These are phyloP conservation scores for Aphelocoma californica DNA, from an alignment of 2,797 vertebrate genomes.

Conservation along the genomic window DNA sequence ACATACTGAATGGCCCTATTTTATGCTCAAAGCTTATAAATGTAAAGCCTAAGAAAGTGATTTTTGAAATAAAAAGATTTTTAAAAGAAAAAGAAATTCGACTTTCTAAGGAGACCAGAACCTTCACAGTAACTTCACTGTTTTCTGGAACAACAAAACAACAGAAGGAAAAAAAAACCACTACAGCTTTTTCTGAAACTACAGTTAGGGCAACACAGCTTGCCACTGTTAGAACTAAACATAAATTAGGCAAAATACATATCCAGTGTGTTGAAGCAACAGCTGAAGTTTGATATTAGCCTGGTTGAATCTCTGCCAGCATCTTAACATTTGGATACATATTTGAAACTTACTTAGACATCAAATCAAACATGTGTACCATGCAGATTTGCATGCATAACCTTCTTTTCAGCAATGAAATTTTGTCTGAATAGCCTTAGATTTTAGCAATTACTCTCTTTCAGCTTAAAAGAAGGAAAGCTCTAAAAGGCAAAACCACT, in stretches of 20 bases:
- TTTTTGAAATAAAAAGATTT: not conserved
- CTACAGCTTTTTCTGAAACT: not conserved
- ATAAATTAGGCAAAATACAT: not conserved
- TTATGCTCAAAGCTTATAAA: not conserved
- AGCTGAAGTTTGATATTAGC: not conserved
- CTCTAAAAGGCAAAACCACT: not conserved
- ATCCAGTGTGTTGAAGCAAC: not conserved
- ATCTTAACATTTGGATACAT: not conserved
- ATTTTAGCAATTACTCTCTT: conserved; percentile 14
- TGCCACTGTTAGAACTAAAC: not conserved
- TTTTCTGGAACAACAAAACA: not conserved
- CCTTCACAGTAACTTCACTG: not conserved
- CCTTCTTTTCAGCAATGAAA: not conserved
- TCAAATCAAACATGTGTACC: not conserved
- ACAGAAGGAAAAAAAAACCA: not conserved
- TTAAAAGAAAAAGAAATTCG: not conserved
- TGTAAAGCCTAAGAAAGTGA: not conserved
- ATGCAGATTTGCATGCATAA: not conserved
- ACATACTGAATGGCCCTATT: not conserved
- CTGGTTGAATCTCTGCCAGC: not conserved
- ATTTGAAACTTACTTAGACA: not conserved
- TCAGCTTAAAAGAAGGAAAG: not conserved
- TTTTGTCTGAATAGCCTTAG: not conserved
- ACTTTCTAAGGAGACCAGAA: not conserved
- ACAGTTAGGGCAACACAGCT: not conserved